Conservation (phyloP, 2,797 vertebrate genomes). For the Cyprinodon diabolis region DNA sequence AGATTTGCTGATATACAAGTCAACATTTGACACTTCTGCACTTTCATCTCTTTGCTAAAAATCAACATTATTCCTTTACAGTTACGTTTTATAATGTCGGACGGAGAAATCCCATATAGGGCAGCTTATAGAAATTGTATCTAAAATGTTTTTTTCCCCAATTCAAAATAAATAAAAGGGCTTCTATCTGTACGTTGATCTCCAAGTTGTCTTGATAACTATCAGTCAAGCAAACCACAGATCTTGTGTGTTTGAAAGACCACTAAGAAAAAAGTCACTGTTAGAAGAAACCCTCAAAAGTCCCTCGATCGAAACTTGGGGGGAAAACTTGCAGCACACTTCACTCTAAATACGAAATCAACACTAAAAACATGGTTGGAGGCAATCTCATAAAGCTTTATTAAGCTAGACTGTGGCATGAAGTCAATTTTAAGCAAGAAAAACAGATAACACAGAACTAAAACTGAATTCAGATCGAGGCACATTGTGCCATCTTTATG, state of each 20-base stretch:
- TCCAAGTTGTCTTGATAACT: background rate
- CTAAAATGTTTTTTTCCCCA: background rate
- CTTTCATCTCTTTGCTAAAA: constrained; percentile 9
- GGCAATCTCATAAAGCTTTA: background rate
- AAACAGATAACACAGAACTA: too few species aligned
- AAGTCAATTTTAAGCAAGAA: too few species aligned
- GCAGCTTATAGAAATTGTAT: background rate
- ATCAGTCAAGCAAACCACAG: background rate
- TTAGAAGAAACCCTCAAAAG: background rate
- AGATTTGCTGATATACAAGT: background rate
- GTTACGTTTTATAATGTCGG: constrained; percentile 27
- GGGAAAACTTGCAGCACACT: background rate
- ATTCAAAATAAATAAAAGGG: background rate
- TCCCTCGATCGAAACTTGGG: background rate
- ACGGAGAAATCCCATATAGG: constrained; percentile 9
- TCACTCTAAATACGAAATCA: background rate
- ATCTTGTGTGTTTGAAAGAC: background rate
- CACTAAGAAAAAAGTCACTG: background rate
- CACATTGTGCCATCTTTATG: too few species aligned
- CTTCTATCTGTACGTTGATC: background rate
- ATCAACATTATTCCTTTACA: constrained; percentile 25
- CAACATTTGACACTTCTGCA: background rate
- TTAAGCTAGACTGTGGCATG: background rate
- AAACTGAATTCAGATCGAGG: too few species aligned
- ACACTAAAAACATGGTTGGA: background rate